These are phyloP conservation scores for Apus apus DNA, from an alignment of 2,113 vertebrate species.

Conservation along the genomic window DNA sequence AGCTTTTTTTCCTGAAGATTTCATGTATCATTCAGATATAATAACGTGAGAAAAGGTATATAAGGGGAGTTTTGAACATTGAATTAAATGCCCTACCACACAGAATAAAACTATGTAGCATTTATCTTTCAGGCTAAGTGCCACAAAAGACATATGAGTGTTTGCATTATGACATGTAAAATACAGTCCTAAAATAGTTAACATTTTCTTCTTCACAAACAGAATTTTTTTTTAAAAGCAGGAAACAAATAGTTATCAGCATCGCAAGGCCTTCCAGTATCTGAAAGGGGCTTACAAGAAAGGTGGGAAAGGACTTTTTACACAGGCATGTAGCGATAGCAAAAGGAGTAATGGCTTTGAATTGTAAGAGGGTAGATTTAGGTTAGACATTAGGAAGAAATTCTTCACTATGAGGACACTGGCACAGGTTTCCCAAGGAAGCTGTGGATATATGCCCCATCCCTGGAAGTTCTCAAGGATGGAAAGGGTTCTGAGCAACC, in stretches of 20 bases:
- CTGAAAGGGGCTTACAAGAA: no score
- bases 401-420: no score
- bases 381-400: no score
- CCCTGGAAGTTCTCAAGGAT: no score
- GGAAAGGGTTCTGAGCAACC: no score
- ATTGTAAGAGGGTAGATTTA: no score
- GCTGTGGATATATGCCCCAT: no score
- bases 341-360: no score
- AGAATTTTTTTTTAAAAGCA: background rate
- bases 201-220: background rate
- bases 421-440: no score
- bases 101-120: background rate
- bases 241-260: background rate
- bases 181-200: background rate
- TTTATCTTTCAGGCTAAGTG: background rate
- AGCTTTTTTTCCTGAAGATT: background rate
- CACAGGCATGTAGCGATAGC: no score
- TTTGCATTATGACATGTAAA: background rate
- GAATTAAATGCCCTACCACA: background rate
- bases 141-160: background rate
- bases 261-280: background rate
- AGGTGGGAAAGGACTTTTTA: no score
- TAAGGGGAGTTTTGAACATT: background rate
- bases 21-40: background rate
- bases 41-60: background rate